A percentile compares a stretch with the other conserved stretches of the same genome.
Conservation (phyloP, 2,797 vertebrate species). For the Argentina silus region DNA sequence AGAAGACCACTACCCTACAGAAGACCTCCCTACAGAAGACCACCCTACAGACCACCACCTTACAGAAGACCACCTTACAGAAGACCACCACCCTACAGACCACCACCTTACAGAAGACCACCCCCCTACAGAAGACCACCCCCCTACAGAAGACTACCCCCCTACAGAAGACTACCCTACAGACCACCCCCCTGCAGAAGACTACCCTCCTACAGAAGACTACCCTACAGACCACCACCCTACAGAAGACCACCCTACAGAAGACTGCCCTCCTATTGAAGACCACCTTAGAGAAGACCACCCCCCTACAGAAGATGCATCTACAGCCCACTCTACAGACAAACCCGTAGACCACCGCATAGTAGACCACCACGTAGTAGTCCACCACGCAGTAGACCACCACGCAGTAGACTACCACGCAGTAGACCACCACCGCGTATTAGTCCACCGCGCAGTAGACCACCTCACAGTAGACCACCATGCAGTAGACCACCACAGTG, state of each 20-base stretch:
- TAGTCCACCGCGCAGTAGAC: slow-evolving; percentile 6
- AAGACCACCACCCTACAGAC: background rate
- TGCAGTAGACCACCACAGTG: no score
- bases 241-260: background rate
- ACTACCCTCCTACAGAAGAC: background rate
- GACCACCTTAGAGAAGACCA: background rate
- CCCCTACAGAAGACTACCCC: no score
- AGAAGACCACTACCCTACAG: background rate
- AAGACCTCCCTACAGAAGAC: background rate
- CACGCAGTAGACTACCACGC: no score
- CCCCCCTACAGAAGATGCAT: background rate
- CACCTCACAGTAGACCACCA: no score
- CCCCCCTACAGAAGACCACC: background rate
- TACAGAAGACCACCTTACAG: background rate
- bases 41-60: background rate
- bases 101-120: background rate
- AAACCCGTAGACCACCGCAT: background rate
- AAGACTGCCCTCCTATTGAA: background rate
- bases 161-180: background rate
- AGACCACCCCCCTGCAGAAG: background rate
- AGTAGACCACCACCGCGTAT: no score
- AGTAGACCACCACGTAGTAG: background rate
- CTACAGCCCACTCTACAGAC: background rate
- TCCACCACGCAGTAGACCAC: slow-evolving; percentile 7
- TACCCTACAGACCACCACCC: background rate